Percentiles rank a stretch among this genome's conserved stretches.
Evolutionary conservation across 2,888 invertebrate genomes (phyloP).

Genomic region (Tenthredo mesomela): DNA sequence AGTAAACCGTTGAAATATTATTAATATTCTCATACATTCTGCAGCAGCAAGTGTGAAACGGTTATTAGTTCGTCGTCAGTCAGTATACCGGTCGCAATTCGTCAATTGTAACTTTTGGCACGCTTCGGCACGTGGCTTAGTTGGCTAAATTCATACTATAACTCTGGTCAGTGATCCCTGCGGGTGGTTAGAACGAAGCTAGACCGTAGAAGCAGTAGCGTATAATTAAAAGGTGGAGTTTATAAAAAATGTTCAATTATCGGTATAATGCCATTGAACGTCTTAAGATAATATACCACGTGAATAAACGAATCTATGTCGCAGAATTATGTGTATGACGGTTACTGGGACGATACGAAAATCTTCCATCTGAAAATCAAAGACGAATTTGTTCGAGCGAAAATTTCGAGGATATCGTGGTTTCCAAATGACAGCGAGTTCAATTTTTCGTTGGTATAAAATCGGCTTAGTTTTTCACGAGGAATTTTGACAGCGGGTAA

Average conservation of each 20-base stretch:
- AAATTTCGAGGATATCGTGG: neutral
- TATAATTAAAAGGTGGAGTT: neutral
- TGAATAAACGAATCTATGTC: neutral
- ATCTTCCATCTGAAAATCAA: neutral
- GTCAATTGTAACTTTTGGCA: slow-evolving; percentile 50
- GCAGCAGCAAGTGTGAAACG: neutral
- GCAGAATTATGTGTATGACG: neutral
- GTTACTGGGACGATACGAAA: neutral
- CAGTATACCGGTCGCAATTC: slow-evolving; percentile 15
- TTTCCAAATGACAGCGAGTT: neutral
- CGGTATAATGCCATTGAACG: too few relatives aligned
- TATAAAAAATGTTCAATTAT: too few relatives aligned
- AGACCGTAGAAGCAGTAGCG: neutral
- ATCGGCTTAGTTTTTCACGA: neutral
- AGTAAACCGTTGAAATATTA: neutral
- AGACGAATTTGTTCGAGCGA: neutral
- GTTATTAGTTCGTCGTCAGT: neutral
- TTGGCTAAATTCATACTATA: slow-evolving; percentile 40
- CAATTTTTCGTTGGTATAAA: neutral
- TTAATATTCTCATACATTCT: neutral
- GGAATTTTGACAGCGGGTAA: neutral
- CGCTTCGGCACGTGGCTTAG: slow-evolving; percentile 48
- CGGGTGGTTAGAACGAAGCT: slow-evolving; percentile 16
- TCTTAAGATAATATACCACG: neutral
- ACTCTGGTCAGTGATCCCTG: slow-evolving; percentile 45